Evolutionary conservation across 2,888 invertebrate species (phyloP).

Genomic region (Caenorhabditis sp.): DNA sequence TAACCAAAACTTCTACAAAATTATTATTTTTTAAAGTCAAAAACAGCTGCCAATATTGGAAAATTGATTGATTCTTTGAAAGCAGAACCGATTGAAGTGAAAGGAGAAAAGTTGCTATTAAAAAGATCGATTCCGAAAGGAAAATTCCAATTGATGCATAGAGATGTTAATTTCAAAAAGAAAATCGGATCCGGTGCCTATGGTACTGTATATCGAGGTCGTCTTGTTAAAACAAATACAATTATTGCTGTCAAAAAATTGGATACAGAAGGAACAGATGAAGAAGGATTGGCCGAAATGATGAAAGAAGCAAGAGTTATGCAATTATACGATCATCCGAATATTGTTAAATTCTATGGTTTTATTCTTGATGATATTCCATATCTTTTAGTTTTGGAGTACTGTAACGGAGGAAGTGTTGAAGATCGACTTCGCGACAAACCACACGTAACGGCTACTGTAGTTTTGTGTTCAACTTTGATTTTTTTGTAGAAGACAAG

Average conservation of each 20-base stretch:
- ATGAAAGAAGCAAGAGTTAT: conserved; percentile 67
- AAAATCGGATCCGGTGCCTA: conserved; percentile 62
- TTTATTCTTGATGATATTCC: conserved; percentile 60
- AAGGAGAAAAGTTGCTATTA: conserved; percentile 43
- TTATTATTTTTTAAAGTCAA: conserved; percentile 20
- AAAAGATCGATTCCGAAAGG: conserved; percentile 52
- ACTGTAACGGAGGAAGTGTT: conserved; percentile 58
- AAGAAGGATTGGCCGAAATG: conserved; percentile 58
- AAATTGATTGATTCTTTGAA: conserved; percentile 44
- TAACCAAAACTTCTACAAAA: neutral
- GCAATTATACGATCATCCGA: conserved; percentile 63
- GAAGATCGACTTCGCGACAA: conserved; percentile 47
- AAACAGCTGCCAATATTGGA: conserved; percentile 33
- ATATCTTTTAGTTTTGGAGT: conserved; percentile 62
- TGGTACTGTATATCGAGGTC: conserved; percentile 60
- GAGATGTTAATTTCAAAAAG: conserved; percentile 57
- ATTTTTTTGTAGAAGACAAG: conserved; percentile 7
- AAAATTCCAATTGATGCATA: conserved; percentile 57
- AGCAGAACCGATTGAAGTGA: conserved; percentile 34
- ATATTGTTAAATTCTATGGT: conserved; percentile 64
- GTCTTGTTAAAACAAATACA: conserved; percentile 37
- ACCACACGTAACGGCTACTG: conserved; percentile 3
- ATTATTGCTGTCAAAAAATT: conserved; percentile 45
- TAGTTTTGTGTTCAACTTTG: neutral
- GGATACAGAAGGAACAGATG: conserved; percentile 47